phyloP scores from a whole-genome alignment of 2,113 vertebrate genomes.

The Rhineura floridana region DNA sequence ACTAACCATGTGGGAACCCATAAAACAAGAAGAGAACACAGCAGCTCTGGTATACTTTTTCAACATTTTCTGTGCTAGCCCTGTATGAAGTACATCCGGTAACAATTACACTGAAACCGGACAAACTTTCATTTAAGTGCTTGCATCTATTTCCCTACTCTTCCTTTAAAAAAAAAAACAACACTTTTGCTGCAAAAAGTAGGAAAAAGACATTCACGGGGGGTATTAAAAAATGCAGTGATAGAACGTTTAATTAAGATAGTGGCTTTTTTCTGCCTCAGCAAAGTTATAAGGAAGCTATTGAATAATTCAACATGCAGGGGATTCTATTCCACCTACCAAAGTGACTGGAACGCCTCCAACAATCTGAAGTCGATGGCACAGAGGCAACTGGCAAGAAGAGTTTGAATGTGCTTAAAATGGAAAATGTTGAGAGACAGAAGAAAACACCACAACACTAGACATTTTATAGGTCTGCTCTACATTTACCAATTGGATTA shows the following conservation, averaged over 20 bases:
- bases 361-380: not conserved
- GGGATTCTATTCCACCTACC: not conserved
- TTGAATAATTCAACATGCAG: slow-evolving; percentile 1
- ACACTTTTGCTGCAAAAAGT: not conserved
- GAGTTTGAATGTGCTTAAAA: not conserved
- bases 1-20: too few species aligned
- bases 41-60: not conserved
- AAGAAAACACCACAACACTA: not conserved
- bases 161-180: not conserved
- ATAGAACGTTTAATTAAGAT: slow-evolving; percentile 13
- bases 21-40: not conserved
- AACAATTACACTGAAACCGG: not conserved
- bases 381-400: not conserved
- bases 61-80: not conserved
- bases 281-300: slow-evolving; percentile 26
- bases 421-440: not conserved
- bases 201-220: not conserved
- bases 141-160: not conserved
- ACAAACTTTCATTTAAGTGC: not conserved
- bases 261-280: slow-evolving; percentile 2
- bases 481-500: not conserved
- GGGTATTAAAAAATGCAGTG: not conserved
- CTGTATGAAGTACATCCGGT: not conserved
- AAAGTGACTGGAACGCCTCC: not conserved
- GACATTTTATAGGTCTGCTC: not conserved